phyloP scores from a whole-genome alignment of 2,113 vertebrate species.

The Puntigrus tetrazona region DNA sequence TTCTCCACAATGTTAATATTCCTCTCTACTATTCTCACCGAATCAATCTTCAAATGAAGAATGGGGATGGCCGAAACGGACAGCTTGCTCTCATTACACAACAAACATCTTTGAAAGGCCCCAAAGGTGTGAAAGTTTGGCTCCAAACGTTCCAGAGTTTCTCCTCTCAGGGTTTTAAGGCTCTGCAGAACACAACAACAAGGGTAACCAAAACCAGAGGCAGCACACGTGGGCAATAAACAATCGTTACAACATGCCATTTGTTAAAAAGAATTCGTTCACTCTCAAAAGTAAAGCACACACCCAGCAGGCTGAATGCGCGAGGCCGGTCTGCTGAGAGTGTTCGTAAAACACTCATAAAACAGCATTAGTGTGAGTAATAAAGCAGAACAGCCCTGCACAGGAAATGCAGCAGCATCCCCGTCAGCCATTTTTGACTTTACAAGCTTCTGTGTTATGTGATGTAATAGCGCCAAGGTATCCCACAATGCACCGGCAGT shows the following conservation, averaged over 20 bases:
- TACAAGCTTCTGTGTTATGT: conserved; percentile 58
- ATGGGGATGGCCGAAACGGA: not conserved
- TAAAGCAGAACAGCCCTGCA: conserved; percentile 19
- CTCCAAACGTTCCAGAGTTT: not conserved
- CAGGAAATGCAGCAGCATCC: conserved; percentile 57
- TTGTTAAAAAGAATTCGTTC: conserved; percentile 1
- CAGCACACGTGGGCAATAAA: conserved; percentile 26
- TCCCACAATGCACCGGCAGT: conserved; percentile 27
- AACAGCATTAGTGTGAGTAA: conserved; percentile 6
- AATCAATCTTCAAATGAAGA: conserved; percentile 2
- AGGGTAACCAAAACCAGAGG: conserved; percentile 21
- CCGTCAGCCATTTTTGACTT: conserved; percentile 40
- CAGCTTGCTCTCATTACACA: conserved; percentile 10
- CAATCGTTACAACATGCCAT: conserved; percentile 21
- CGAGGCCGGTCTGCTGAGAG: not conserved
- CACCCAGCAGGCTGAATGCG: conserved; percentile 4
- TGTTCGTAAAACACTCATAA: conserved; percentile 27
- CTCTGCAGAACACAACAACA: conserved; percentile 19
- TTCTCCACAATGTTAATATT: not conserved
- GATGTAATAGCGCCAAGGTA: not conserved
- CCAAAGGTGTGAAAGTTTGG: conserved; percentile 14
- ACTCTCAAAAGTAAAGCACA: conserved; percentile 10
- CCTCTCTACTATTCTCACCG: not conserved
- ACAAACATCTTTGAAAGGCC: conserved; percentile 7
- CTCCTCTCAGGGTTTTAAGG: not conserved